phyloP scores from a whole-genome alignment of 2,113 vertebrate species.

The Crotalus helleri region DNA sequence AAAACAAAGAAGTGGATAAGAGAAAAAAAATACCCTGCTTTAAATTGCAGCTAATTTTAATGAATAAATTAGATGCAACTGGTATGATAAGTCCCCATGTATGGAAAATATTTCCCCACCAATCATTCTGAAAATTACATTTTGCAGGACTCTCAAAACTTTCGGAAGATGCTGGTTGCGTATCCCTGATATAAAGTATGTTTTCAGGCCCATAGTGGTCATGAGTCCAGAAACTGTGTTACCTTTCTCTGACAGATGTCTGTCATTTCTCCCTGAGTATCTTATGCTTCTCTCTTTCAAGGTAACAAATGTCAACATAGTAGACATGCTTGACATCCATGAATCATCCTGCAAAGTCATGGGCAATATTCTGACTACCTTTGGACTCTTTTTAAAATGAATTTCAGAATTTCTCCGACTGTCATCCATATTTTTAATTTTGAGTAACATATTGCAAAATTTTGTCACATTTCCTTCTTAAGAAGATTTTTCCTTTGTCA shows the following conservation, averaged over 20 bases:
- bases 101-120: not conserved
- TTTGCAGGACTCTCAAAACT: not conserved
- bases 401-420: not conserved
- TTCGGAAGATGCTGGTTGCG: not conserved
- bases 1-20: not conserved
- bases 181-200: not conserved
- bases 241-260: not conserved
- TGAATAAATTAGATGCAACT: not conserved
- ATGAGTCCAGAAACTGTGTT: not conserved
- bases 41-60: not conserved
- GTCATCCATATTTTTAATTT: not conserved
- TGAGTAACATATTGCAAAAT: not conserved
- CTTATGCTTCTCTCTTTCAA: not conserved
- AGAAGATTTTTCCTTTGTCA: not conserved
- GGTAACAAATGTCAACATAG: not conserved
- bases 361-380: not conserved
- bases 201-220: not conserved
- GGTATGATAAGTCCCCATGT: not conserved
- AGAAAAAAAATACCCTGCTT: not conserved
- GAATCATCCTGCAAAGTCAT: not conserved
- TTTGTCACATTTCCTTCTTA: not conserved
- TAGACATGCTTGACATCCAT: not conserved
- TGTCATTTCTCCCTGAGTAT: not conserved
- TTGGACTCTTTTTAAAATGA: not conserved
- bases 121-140: not conserved